phyloP scores from a whole-genome alignment of 2,113 vertebrate genomes.

The Chrysemys picta region DNA sequence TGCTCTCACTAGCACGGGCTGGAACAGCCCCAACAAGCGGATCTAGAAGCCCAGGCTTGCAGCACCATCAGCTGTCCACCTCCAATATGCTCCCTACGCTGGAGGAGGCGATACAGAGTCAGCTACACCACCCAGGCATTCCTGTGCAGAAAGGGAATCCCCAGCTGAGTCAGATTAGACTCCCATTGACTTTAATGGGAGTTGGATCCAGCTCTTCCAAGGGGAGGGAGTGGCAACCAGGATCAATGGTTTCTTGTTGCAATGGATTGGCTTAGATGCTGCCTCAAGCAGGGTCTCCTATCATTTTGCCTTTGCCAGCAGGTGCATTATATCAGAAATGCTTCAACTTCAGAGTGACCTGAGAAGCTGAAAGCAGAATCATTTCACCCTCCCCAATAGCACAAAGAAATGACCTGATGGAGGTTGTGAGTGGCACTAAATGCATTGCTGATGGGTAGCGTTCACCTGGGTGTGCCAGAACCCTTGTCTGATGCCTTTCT shows the following conservation, averaged over 20 bases:
- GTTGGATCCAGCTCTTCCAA: not conserved
- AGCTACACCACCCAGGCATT: not conserved
- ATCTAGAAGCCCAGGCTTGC: not conserved
- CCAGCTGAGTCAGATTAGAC: not conserved
- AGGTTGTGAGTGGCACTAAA: no score
- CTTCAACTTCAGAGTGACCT: not conserved
- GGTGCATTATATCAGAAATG: not conserved
- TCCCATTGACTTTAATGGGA: not conserved
- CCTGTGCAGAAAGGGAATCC: not conserved
- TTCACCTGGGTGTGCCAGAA: rapidly evolving
- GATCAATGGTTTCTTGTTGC: not conserved
- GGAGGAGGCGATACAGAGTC: not conserved
- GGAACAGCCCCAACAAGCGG: not conserved
- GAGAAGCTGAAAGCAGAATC: not conserved
- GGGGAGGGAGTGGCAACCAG: not conserved
- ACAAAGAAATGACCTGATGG: rapidly evolving
- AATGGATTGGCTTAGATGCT: not conserved
- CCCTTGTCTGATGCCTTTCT: rapidly evolving
- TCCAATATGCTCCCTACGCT: not conserved
- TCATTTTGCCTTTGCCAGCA: rapidly evolving
- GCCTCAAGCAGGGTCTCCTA: not conserved
- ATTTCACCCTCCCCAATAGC: not conserved
- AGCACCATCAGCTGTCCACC: not conserved
- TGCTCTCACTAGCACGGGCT: not conserved
- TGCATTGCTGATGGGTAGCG: no score